phyloP scores from a whole-genome alignment of 1,140 invertebrate species.

The Tenebrio molitor region DNA sequence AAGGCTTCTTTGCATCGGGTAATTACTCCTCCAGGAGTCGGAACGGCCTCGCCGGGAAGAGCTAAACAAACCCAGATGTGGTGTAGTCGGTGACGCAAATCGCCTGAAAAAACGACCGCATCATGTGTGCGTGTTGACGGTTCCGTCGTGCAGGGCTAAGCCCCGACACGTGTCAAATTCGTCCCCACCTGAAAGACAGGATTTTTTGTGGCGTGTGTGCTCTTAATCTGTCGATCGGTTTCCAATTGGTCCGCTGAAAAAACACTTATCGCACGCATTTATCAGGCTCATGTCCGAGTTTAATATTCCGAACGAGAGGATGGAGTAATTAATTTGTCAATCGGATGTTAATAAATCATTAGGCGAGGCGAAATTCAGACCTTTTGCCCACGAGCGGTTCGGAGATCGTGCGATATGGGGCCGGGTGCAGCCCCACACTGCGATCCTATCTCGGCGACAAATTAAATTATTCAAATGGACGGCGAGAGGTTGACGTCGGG shows the following conservation, averaged over 20 bases:
- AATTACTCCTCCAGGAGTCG: too few species aligned
- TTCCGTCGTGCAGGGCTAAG: slow-evolving; percentile 1
- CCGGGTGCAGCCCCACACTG: too few species aligned
- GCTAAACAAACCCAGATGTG: slow-evolving; percentile 19
- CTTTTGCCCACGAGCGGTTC: background rate
- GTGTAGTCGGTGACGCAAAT: slow-evolving; percentile 26
- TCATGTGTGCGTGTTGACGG: slow-evolving; percentile 8
- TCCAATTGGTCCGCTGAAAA: background rate
- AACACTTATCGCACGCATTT: background rate
- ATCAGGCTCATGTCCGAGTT: background rate
- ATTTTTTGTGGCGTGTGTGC: background rate
- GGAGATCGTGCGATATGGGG: background rate
- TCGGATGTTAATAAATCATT: slow-evolving; percentile 4
- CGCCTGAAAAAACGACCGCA: background rate
- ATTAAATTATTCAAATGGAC: too few species aligned
- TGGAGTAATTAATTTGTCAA: slow-evolving; percentile 5
- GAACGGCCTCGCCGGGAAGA: too few species aligned
- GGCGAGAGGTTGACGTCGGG: too few species aligned
- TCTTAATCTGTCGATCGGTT: background rate
- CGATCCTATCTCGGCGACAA: too few species aligned
- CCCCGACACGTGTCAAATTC: slow-evolving; percentile 4
- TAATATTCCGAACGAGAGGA: background rate
- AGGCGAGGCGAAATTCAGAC: background rate
- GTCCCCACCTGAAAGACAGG: background rate
- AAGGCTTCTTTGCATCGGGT: background rate